These are phyloP conservation scores for Trichonephila clavipes DNA, from an alignment of 1,140 invertebrate genomes.

Conservation along the genomic window DNA sequence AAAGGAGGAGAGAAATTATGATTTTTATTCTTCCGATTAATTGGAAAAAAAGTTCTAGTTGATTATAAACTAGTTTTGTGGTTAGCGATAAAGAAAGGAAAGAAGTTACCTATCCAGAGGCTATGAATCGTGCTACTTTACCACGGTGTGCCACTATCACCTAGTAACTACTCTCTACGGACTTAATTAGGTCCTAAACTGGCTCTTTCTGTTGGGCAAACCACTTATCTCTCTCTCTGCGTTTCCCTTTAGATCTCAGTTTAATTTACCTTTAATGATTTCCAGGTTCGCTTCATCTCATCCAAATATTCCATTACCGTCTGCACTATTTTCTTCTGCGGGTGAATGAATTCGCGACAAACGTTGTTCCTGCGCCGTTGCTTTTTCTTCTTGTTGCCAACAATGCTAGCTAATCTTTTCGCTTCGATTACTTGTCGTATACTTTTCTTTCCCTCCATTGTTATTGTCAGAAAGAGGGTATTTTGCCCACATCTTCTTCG, in stretches of 20 bases:
- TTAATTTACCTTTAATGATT: slow-evolving; percentile 75
- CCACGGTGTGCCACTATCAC: slow-evolving; percentile 4
- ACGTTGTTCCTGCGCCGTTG: slow-evolving; percentile 13
- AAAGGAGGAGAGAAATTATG: background rate
- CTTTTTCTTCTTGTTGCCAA: slow-evolving; percentile 51
- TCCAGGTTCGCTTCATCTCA: slow-evolving; percentile 62
- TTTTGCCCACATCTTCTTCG: slow-evolving; percentile 22
- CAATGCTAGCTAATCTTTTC: slow-evolving; percentile 47
- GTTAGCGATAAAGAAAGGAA: background rate
- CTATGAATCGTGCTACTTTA: slow-evolving; percentile 31
- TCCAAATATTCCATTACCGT: slow-evolving; percentile 67
- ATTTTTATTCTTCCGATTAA: slow-evolving; percentile 3
- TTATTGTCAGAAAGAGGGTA: slow-evolving; percentile 29
- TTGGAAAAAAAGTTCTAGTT: background rate
- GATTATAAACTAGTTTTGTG: slow-evolving; percentile 33
- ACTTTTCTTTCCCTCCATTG: slow-evolving; percentile 38
- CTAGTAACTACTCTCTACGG: slow-evolving; percentile 57
- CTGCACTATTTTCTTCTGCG: slow-evolving; percentile 21
- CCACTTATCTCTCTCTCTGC: slow-evolving; percentile 57
- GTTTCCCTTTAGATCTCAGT: slow-evolving; percentile 60
- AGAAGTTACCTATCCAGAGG: slow-evolving; percentile 11
- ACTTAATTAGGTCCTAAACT: slow-evolving; percentile 72
- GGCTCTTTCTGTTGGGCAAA: slow-evolving; percentile 50
- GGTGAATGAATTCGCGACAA: slow-evolving; percentile 44
- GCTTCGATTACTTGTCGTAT: slow-evolving; percentile 49